Evolutionary conservation across 2,888 invertebrate genomes (phyloP).

Genomic region (Tenthredo scrophulariae): DNA sequence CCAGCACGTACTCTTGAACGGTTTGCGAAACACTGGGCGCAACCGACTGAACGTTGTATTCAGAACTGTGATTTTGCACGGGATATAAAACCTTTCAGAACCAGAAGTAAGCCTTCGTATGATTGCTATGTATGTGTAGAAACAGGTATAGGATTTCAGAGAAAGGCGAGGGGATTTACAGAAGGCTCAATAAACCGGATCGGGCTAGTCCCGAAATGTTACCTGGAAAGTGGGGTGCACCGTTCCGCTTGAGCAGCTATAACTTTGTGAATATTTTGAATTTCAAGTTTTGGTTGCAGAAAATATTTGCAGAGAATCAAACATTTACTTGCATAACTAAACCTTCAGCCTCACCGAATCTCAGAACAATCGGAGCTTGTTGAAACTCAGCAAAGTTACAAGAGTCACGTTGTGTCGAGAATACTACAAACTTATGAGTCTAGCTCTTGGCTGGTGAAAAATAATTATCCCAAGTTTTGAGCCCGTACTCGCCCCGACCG

Average conservation of each 20-base stretch:
- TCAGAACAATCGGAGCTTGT: too few species aligned
- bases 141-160: background rate
- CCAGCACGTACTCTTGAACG: background rate
- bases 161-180: constrained; percentile 4
- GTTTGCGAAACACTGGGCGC: background rate
- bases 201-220: background rate
- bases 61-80: background rate
- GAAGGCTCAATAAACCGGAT: constrained; percentile 4
- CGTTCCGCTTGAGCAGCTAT: background rate
- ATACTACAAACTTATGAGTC: too few species aligned
- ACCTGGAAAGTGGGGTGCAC: background rate
- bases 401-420: too few species aligned
- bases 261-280: background rate
- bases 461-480: too few species aligned
- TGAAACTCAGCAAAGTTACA: too few species aligned
- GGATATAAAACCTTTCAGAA: background rate
- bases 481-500: too few species aligned
- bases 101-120: background rate
- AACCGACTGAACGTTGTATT: background rate
- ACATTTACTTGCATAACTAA: too few species aligned
- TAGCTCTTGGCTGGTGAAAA: too few species aligned
- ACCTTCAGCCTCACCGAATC: too few species aligned
- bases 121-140: background rate
- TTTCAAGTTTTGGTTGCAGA: background rate
- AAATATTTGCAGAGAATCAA: background rate